Evolutionary conservation across 2,113 vertebrate species (phyloP).

Genomic region (Osmerus eperlanus): DNA sequence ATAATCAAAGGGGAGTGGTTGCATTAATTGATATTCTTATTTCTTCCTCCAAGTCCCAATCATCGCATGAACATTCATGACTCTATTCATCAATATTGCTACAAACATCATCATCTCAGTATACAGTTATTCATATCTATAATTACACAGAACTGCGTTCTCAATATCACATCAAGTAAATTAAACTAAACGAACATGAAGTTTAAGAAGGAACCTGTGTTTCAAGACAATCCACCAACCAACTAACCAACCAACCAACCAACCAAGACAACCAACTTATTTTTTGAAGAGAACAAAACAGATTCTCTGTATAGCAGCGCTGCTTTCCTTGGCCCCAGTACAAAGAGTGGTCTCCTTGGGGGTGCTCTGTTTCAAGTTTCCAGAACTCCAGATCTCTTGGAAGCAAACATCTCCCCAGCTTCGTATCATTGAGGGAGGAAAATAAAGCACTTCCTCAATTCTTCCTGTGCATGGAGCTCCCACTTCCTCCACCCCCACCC

Average conservation of each 20-base stretch:
- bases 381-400: conserved; percentile 40
- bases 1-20: conserved; percentile 55
- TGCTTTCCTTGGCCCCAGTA: conserved; percentile 32
- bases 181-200: too few relatives aligned
- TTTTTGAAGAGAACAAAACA: conserved; percentile 3
- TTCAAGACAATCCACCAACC: background rate
- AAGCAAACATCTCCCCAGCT: conserved; percentile 48
- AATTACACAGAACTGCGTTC: too few relatives aligned
- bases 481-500: conserved; percentile 42
- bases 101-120: too few relatives aligned
- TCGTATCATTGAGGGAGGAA: conserved; percentile 29
- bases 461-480: conserved; percentile 42
- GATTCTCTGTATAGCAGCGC: conserved; percentile 21
- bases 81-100: background rate
- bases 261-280: background rate
- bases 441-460: conserved; percentile 42
- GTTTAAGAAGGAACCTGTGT: background rate
- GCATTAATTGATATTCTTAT: conserved; percentile 45
- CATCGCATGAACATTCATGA: conserved; percentile 42
- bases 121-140: too few relatives aligned
- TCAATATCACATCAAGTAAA: too few relatives aligned
- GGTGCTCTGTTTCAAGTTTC: conserved; percentile 30
- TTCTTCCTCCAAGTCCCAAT: conserved; percentile 39
- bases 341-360: conserved; percentile 9
- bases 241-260: background rate